Evolutionary conservation across 1,140 invertebrate genomes (phyloP), one percentile per base, ranked within the genome.

Genomic region (Polypedilum pembai): DNA sequence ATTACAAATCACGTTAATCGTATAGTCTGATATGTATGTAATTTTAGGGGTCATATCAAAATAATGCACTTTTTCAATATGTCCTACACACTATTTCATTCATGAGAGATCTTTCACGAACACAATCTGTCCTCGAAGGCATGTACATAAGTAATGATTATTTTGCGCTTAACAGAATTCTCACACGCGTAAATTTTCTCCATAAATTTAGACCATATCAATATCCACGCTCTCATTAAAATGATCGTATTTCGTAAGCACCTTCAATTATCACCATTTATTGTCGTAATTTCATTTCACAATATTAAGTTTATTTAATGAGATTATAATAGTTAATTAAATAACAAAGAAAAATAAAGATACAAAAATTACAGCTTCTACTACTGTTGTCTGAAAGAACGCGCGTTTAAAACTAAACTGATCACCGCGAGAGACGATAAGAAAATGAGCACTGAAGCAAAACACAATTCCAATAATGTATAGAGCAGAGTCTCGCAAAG

Each of bases 211-310:
- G 5, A 33, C 24, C 24, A 5, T 33, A 33, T 33, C 24, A 33
- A 33, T 33, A 33, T 33, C 24, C 24, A 33, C 24, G 5, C 24
- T 33, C 24, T 33, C 24, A 33, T 33, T 33, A 33, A 33, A 33
- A 5, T 5, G 24, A 33, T 33, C 24, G 24, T 5, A 1, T 33
- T 33, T 33, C 24, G 24, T 33, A 33, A 33, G 24, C 45, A 56
- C 45, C n/a, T 56, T 56, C 45, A 56, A 56, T 56, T 56, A 56
- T 56, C 45, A 56, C 45, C 45, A 56, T 56, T 56, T 56, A 56
- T 56, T 56, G n/a, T n/a, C n/a, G 45, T 12, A 56, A 56, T 15
- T 56, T n/a, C 45, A 56, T 56, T 56, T 56, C 45, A 4, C 12
- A 12, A 56, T n/a, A n/a, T 56, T 56, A 56, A 56, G 12, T n/a